These are phyloP conservation scores for Fratercula arctica DNA, from an alignment of 2,797 vertebrate species.

Conservation along the genomic window DNA sequence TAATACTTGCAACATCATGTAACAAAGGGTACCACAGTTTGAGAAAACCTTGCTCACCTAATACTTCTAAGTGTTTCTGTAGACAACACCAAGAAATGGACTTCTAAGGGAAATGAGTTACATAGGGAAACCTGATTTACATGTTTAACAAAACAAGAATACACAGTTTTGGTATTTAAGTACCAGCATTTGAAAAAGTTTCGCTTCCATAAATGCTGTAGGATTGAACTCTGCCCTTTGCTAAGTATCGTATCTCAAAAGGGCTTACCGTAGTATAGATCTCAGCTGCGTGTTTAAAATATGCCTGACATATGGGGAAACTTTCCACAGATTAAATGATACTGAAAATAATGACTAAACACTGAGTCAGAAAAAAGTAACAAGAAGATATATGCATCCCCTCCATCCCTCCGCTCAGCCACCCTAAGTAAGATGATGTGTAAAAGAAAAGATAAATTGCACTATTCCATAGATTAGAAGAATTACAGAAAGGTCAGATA, in stretches of 20 bases:
- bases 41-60: not conserved
- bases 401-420: not conserved
- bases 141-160: not conserved
- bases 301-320: slow-evolving; percentile 40
- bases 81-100: not conserved
- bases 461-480: slow-evolving; percentile 34
- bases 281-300: slow-evolving; percentile 34
- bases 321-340: slow-evolving; percentile 54
- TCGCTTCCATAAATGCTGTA: not conserved
- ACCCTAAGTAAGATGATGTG: slow-evolving; percentile 11
- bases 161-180: not conserved
- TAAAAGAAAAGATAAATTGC: slow-evolving; percentile 56
- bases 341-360: slow-evolving; percentile 64
- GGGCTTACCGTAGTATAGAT: not conserved
- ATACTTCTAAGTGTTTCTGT: not conserved
- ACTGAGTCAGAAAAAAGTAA: slow-evolving; percentile 60
- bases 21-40: not conserved
- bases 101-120: not conserved
- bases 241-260: slow-evolving; percentile 2
- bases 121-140: not conserved
- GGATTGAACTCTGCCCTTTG: slow-evolving; percentile 26
- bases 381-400: slow-evolving; percentile 22
- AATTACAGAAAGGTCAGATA: slow-evolving; percentile 62
- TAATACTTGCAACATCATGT: not conserved
- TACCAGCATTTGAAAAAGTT: not conserved